Percentiles rank a stretch among this genome's conserved stretches.
Conservation (phyloP, 2,797 vertebrate species). For the Graptemys geographica region DNA sequence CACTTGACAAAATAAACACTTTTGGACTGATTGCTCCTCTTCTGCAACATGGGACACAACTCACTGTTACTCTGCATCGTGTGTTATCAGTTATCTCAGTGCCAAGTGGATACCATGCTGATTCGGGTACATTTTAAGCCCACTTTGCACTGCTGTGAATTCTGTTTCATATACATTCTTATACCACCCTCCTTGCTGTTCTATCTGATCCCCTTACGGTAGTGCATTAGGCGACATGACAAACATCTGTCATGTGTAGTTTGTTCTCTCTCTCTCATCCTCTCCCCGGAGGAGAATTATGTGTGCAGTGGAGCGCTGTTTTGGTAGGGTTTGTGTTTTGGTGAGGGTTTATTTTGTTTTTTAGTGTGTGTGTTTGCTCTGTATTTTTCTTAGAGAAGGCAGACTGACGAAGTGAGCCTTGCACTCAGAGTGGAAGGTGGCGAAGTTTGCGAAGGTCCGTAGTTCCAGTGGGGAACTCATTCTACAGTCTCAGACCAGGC, state of each 20-base stretch:
- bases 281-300: rapidly evolving
- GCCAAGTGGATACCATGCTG: background rate
- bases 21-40: slow-evolving; percentile 17
- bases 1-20: slow-evolving; percentile 63
- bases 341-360: background rate
- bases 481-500: background rate
- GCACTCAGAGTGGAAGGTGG: rapidly evolving
- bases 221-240: background rate
- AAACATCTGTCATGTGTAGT: rapidly evolving
- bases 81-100: slow-evolving; percentile 33
- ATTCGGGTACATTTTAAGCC: background rate
- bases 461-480: background rate
- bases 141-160: background rate
- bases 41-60: slow-evolving; percentile 27
- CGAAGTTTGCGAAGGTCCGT: background rate
- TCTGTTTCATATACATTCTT: background rate
- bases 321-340: background rate
- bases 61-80: slow-evolving; percentile 27
- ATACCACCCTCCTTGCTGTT: background rate
- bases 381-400: rapidly evolving
- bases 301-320: background rate
- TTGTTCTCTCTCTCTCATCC: background rate
- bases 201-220: background rate
- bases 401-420: background rate
- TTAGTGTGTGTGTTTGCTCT: rapidly evolving